Evolutionary conservation across 2,113 vertebrate species (phyloP).

Genomic region (Riparia riparia): DNA sequence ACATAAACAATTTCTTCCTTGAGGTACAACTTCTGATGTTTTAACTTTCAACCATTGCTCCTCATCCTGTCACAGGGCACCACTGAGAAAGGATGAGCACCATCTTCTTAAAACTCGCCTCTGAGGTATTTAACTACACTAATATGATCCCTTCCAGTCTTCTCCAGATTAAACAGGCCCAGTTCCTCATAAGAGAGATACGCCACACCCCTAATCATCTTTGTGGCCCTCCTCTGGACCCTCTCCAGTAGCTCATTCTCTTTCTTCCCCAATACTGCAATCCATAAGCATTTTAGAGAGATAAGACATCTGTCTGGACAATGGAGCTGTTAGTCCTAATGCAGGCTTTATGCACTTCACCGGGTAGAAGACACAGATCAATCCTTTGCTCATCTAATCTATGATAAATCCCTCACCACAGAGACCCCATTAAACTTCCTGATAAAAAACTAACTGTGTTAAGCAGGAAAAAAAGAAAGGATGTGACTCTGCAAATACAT

Average conservation of each 20-base stretch:
- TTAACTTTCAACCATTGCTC: not conserved
- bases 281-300: fast-evolving
- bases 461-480: not conserved
- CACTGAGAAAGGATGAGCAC: not conserved
- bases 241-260: not conserved
- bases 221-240: not conserved
- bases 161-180: not conserved
- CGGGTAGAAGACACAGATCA: not conserved
- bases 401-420: not conserved
- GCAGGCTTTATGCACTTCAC: not conserved
- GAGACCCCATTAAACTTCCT: not conserved
- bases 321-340: not conserved
- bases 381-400: not conserved
- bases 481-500: not conserved
- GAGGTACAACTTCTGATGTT: not conserved
- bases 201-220: not conserved
- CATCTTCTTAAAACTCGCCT: not conserved
- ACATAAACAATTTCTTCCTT: not conserved
- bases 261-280: not conserved
- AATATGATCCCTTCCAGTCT: fast-evolving
- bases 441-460: not conserved
- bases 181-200: not conserved
- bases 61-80: not conserved
- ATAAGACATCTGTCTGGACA: fast-evolving
- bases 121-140: not conserved